phyloP scores from a whole-genome alignment of 1,140 invertebrate genomes.

The Dinoponera quadriceps region DNA sequence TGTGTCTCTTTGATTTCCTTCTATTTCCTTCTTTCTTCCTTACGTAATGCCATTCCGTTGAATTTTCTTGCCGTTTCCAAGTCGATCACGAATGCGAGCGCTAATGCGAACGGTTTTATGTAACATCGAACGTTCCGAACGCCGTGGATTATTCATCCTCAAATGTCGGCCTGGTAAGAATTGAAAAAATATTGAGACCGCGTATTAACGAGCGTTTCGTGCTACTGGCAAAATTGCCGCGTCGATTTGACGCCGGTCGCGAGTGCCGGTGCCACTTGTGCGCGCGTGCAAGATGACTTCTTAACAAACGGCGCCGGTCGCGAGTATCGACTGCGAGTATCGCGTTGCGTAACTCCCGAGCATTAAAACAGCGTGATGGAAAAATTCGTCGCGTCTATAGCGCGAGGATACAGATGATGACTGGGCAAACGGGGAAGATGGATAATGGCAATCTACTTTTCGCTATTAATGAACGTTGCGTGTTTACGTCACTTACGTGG shows the following conservation, averaged over 20 bases:
- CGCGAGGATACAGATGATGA: slow-evolving; percentile 35
- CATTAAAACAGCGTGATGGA: slow-evolving; percentile 21
- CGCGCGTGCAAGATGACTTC: slow-evolving; percentile 40
- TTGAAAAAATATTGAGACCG: slow-evolving; percentile 19
- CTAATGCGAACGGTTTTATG: slow-evolving; percentile 10
- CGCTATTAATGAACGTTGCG: slow-evolving; percentile 47
- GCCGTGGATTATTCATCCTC: slow-evolving; percentile 41
- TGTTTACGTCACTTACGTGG: slow-evolving; percentile 38
- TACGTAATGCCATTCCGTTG: slow-evolving; percentile 4
- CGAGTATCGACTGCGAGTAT: slow-evolving; percentile 12
- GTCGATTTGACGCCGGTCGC: slow-evolving; percentile 32
- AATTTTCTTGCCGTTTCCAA: slow-evolving; percentile 3
- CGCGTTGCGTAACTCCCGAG: slow-evolving; percentile 25
- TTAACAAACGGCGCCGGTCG: slow-evolving; percentile 21
- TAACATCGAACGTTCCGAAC: not conserved
- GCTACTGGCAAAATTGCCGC: slow-evolving; percentile 39
- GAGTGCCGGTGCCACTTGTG: slow-evolving; percentile 15
- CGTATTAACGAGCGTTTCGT: slow-evolving; percentile 44
- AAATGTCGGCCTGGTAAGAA: slow-evolving; percentile 20
- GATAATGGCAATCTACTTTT: slow-evolving; percentile 40
- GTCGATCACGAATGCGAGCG: slow-evolving; percentile 15
- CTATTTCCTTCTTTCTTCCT: not conserved
- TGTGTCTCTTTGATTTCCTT: not conserved
- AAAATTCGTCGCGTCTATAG: slow-evolving; percentile 32
- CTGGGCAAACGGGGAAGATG: slow-evolving; percentile 37